Base-by-base conservation (phyloP, 2,797 vertebrate species). In the Chelidonichthys spinosus region DNA sequence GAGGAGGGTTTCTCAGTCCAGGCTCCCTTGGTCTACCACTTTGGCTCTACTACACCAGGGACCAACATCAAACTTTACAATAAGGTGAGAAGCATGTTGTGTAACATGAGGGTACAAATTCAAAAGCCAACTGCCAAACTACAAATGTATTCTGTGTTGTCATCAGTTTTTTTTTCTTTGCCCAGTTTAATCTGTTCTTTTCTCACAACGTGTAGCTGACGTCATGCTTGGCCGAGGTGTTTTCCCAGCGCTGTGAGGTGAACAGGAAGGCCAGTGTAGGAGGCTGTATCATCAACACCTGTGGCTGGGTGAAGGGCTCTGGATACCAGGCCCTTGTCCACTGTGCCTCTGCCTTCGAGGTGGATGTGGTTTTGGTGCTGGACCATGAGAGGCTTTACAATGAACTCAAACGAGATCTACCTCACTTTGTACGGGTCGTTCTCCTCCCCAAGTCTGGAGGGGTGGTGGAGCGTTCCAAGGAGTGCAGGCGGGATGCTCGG, bases 21-120 rank as follows among this genome's bases (percentile, higher is more conserved):
- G 90, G 98, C 97, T 43, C 98, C 98, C 0, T 92, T 99, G 6
- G 97, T 99, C 13, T 99, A 98, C 85, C 98, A 99, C 90, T 99
- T 99, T 55, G 98, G 98, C 53, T 99, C 98, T 14, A 99, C 98
- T 18, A 97, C 97, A 2, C 98, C 98, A 0, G 98, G 98, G 56
- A 99, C 98, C 69, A 99, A 99, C 91, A 99, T 99, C 87, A 99
- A 99, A 91, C 97, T 99, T 66, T 99, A 99, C 88, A 99, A 99
- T 78, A 99, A 99, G 96, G 98, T 98, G 62, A 93, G 92, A 53
- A 62, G n/a, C 40, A 46, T 35, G 1, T 42, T 62, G 55, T 1
- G 2, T n/a, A 63, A 25, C 7, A 1, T 15, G 39, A 46, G 17
- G 40, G 9, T 32, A 39, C 56, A 8, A 55, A 44, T 5, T 15